Evolutionary conservation across 2,888 invertebrate species (phyloP).

Genomic region (Spilosoma lubricipeda): DNA sequence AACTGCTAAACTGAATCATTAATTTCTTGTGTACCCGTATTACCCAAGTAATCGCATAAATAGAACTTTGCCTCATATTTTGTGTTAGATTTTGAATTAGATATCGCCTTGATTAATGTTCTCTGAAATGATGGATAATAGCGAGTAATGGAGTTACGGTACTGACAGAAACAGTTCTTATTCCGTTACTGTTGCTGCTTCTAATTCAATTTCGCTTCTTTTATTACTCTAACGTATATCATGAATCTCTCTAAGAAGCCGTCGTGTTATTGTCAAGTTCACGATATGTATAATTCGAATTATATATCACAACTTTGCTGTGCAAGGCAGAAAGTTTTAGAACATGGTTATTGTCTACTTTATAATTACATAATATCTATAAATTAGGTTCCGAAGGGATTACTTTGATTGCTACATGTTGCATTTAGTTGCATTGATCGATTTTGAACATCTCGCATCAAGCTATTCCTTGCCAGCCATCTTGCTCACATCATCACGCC

Average conservation of each 20-base stretch:
- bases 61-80: background rate
- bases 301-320: too few relatives aligned
- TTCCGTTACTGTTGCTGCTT: slow-evolving; percentile 11
- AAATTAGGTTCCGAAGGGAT: too few relatives aligned
- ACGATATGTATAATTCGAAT: too few relatives aligned
- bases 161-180: slow-evolving; percentile 3
- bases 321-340: too few relatives aligned
- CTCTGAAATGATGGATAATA: slow-evolving; percentile 24
- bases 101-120: slow-evolving; percentile 24
- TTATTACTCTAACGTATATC: background rate
- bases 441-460: too few relatives aligned
- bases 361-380: too few relatives aligned
- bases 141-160: slow-evolving; percentile 17
- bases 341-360: too few relatives aligned
- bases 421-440: too few relatives aligned
- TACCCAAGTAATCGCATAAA: background rate
- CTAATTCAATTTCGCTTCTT: slow-evolving; percentile 13
- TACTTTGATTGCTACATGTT: too few relatives aligned
- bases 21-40: background rate
- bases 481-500: too few relatives aligned
- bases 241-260: background rate
- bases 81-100: slow-evolving; percentile 5
- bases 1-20: background rate
- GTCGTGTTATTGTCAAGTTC: background rate
- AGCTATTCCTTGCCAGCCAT: too few relatives aligned